Evolutionary conservation across 2,797 vertebrate species (phyloP).

Genomic region (Siniperca scherzeri): DNA sequence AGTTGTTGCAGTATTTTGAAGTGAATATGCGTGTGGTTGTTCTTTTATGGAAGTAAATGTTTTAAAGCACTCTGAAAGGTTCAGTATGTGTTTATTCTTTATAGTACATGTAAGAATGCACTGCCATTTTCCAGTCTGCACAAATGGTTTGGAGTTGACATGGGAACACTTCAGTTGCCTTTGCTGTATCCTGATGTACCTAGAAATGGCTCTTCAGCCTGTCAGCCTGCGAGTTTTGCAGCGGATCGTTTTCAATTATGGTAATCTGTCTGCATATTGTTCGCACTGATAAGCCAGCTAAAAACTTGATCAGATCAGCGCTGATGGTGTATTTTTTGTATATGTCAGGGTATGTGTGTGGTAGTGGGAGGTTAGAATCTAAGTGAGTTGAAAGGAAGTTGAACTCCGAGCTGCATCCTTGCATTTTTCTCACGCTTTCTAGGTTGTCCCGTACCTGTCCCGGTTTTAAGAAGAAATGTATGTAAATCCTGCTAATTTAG

Average conservation of each 20-base stretch:
- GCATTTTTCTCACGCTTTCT: constrained; percentile 25
- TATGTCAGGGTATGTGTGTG: constrained; percentile 14
- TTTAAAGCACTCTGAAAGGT: not conserved
- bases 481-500: constrained; percentile 75
- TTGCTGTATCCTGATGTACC: constrained; percentile 5
- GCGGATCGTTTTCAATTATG: constrained; percentile 57
- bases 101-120: not conserved
- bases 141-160: not conserved
- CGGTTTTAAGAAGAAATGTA: constrained; percentile 63
- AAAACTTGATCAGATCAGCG: constrained; percentile 53
- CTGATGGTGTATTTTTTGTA: constrained; percentile 25
- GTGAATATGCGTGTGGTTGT: not conserved
- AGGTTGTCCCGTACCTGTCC: not conserved
- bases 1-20: not conserved
- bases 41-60: not conserved
- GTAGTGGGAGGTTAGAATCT: constrained; percentile 12
- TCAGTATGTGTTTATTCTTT: not conserved
- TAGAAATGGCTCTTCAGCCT: constrained; percentile 2
- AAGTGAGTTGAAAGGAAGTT: constrained; percentile 10
- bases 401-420: constrained; percentile 46
- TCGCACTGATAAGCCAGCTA: constrained; percentile 34
- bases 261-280: constrained; percentile 42
- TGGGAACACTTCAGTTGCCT: not conserved
- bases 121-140: not conserved
- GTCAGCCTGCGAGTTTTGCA: constrained; percentile 1